Evolutionary conservation across 1,140 invertebrate genomes (phyloP).

Genomic region (Trichogramma pretiosum): DNA sequence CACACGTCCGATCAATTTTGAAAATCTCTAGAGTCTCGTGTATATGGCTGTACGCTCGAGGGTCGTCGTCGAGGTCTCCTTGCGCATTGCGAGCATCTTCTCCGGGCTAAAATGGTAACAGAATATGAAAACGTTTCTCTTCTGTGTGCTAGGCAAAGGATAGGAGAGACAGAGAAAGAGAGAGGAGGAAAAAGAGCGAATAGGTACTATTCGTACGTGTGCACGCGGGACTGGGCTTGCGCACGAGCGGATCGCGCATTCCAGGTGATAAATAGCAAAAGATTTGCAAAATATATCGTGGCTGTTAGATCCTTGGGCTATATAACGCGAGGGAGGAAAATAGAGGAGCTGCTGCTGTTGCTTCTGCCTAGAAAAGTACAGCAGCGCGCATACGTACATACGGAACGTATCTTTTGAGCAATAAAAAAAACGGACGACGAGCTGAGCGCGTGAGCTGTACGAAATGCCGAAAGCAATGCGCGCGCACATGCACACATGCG

Average conservation of each 20-base stretch:
- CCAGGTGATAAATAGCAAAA: constrained; percentile 30
- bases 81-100: no score
- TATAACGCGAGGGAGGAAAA: background rate
- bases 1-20: constrained; percentile 27
- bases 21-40: constrained; percentile 30
- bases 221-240: constrained; percentile 25
- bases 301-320: constrained; percentile 4
- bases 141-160: constrained; percentile 17
- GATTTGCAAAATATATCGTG: constrained; percentile 31
- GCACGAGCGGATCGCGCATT: background rate
- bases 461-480: no score
- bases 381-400: no score
- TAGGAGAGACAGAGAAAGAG: background rate
- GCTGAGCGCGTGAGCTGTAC: no score
- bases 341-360: no score
- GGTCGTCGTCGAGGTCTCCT: background rate
- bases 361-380: no score
- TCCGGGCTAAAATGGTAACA: constrained; percentile 30
- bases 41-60: constrained; percentile 8
- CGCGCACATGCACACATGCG: no score
- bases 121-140: constrained; percentile 30
- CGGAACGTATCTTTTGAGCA: no score
- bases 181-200: background rate
- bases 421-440: no score
- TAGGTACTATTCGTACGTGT: no score